These are phyloP conservation scores for Gerris buenoi DNA, from an alignment of 1,140 invertebrate species.

Conservation along the genomic window DNA sequence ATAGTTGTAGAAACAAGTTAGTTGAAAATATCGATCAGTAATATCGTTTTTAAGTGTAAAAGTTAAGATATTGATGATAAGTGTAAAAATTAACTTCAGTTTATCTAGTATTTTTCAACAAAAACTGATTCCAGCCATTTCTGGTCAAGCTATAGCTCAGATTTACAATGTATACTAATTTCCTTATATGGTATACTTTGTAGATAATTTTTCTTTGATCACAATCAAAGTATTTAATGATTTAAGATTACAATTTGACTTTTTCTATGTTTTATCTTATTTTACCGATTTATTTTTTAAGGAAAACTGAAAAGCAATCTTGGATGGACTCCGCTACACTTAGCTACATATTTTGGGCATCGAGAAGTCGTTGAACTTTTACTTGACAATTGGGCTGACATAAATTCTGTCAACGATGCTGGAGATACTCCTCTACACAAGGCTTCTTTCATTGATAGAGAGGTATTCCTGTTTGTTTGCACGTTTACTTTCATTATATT, in stretches of 20 bases:
- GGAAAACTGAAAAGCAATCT: slow-evolving; percentile 34
- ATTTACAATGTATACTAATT: not conserved
- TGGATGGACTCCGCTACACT: slow-evolving; percentile 47
- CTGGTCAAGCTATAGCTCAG: too few species aligned
- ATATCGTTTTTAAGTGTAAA: too few species aligned
- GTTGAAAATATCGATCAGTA: too few species aligned
- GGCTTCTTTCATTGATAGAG: slow-evolving; percentile 39
- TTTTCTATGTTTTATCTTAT: slow-evolving; percentile 9
- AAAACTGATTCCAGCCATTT: too few species aligned
- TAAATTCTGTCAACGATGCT: slow-evolving; percentile 47
- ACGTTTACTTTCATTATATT: too few species aligned
- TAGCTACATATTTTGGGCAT: slow-evolving; percentile 44
- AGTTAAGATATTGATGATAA: too few species aligned
- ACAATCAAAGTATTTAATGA: too few species aligned
- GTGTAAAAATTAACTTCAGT: too few species aligned
- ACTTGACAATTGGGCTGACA: slow-evolving; percentile 37
- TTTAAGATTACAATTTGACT: not conserved
- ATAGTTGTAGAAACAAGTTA: too few species aligned
- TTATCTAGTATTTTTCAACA: too few species aligned
- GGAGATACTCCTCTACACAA: slow-evolving; percentile 46
- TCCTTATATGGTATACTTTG: not conserved
- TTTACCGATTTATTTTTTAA: slow-evolving; percentile 21
- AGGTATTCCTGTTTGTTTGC: too few species aligned
- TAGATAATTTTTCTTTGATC: too few species aligned
- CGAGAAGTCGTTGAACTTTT: slow-evolving; percentile 37